Evolutionary conservation across 2,888 invertebrate genomes (phyloP), one percentile per base, ranked within the genome.

Genomic region (Eugnorisma glareosa): DNA sequence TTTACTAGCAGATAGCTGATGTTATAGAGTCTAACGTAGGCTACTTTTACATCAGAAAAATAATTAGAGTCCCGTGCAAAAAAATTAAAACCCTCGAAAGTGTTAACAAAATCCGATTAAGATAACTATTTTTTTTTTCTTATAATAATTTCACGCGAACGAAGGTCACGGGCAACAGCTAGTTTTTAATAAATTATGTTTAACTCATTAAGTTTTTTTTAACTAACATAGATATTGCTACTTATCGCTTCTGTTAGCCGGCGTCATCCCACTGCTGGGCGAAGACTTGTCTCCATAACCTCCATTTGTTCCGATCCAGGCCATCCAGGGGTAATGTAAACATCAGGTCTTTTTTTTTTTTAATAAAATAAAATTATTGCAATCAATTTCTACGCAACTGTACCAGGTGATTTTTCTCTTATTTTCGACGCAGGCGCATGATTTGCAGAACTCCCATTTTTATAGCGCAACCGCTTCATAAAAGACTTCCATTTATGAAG

Each of bases 381-480:
- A 54, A 66, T 0, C 0, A 59, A 4, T 57, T 73, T 82, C 43
- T 1, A 18, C 67, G 31, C 40, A 77, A 84, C 66, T 86, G 82
- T 90, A 89, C 87, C 59, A 69, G 67, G 73, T 84, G 78, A 86
- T 74, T 81, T 81, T 85, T 84, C 77, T 84, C 86, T 79, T 75
- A 84, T 84, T 84, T 84, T 81, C 70, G 64, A 77, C 68, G 66
- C 73, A 54, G 37, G 66, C 68, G 72, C 83, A 86, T 88, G 89
- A 90, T 90, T 90, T 86, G 87, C 91, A 82, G 85, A 82, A 86
- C 75, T n/a, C 66, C 66, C 78, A 77, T 68, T 69, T 82, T 73
- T 77, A 86, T 40, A 43, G 66, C 78, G 37, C 75, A 76, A 82
- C 76, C 40, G 70, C 70, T 78, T 75, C 64, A 80, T 79, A 83